These are phyloP conservation scores for Panagrolaimus sp. DNA, from an alignment of 1,140 invertebrate genomes.

Conservation along the genomic window DNA sequence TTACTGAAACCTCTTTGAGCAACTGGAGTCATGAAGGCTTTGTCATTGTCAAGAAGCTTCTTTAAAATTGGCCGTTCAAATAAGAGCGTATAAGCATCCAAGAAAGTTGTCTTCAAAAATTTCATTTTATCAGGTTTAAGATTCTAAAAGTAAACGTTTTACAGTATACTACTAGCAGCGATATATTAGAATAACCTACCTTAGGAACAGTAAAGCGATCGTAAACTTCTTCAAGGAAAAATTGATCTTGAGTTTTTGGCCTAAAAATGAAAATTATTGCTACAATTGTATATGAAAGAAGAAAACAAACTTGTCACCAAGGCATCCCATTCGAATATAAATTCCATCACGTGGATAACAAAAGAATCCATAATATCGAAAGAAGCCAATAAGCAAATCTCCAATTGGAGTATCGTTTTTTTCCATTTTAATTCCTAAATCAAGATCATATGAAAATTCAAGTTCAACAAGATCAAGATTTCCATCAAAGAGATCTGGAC, in stretches of 20 bases:
- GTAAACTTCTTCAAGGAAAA: constrained; percentile 16
- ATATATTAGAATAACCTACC: too few species aligned
- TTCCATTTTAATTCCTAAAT: too few species aligned
- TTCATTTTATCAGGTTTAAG: too few species aligned
- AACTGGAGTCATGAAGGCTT: too few species aligned
- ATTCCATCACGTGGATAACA: neutral
- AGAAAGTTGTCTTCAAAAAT: too few species aligned
- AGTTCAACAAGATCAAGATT: neutral
- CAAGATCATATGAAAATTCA: neutral
- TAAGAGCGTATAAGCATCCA: too few species aligned
- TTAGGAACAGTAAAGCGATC: neutral
- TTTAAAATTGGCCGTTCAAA: too few species aligned
- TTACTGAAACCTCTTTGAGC: too few species aligned
- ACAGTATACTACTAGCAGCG: too few species aligned
- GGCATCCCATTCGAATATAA: neutral
- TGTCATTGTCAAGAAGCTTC: too few species aligned
- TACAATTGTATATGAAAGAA: neutral
- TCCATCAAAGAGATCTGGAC: constrained; percentile 34
- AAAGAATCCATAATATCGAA: neutral
- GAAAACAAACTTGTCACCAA: neutral
- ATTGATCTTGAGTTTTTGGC: neutral
- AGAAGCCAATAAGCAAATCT: neutral
- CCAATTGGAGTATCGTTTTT: neutral
- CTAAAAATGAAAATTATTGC: neutral
- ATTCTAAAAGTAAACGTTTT: too few species aligned